A percentile compares a stretch with the other conserved stretches of the same genome.
Conservation (phyloP, 2,888 invertebrate genomes). For the Cyrtodaria siliqua region DNA sequence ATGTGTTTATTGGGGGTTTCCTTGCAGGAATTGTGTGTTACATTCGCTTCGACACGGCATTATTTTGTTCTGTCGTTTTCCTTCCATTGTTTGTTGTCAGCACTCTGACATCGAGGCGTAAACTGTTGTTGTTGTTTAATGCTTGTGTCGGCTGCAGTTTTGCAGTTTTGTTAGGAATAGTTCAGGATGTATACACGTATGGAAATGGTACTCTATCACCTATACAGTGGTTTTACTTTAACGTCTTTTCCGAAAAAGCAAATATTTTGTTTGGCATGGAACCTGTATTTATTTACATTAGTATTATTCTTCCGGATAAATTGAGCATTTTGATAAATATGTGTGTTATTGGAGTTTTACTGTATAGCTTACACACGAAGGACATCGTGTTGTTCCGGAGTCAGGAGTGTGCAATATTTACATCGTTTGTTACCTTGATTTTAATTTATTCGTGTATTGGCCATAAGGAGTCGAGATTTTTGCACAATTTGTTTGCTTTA, state of each 20-base stretch:
- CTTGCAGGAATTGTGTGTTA: constrained; percentile 54
- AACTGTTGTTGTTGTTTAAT: background rate
- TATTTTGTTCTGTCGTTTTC: constrained; percentile 35
- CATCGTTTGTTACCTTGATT: constrained; percentile 16
- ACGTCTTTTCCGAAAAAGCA: constrained; percentile 68
- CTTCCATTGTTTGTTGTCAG: constrained; percentile 14
- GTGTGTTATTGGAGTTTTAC: background rate
- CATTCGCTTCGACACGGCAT: constrained; percentile 45
- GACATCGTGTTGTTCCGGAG: background rate
- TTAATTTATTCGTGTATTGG: constrained; percentile 40
- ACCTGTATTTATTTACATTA: constrained; percentile 19
- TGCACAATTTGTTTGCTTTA: constrained; percentile 59
- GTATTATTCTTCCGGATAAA: constrained; percentile 35
- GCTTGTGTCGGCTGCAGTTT: background rate
- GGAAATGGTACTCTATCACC: constrained; percentile 72
- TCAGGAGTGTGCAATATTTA: constrained; percentile 9
- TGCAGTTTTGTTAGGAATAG: constrained; percentile 63
- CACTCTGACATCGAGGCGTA: background rate
- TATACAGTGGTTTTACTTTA: constrained; percentile 77
- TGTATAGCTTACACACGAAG: background rate
- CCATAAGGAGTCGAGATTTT: constrained; percentile 61
- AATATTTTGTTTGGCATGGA: constrained; percentile 64
- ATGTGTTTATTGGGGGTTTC: constrained; percentile 36
- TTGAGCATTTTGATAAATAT: background rate
- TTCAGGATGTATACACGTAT: constrained; percentile 70